Base-by-base conservation (phyloP, 2,113 vertebrate genomes). In the Notiomystis cincta region DNA sequence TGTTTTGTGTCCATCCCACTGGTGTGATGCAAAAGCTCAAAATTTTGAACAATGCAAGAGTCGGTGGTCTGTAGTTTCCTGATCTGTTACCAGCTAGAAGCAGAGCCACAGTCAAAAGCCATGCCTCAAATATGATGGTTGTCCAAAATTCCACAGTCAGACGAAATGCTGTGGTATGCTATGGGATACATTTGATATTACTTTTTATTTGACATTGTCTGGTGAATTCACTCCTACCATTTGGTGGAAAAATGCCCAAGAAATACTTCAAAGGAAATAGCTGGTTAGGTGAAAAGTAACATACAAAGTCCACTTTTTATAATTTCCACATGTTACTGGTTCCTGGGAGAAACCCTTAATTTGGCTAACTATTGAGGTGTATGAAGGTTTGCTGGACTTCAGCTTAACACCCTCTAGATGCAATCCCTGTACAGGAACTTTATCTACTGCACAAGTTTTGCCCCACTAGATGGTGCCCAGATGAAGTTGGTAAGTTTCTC, bases 181-280 rank as follows among this genome's bases (percentile, higher is more conserved):
- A n/a, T n/a, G 9, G 24, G 38, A 21, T 92, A 24, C 16, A 15
- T 67, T 82, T 62, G 28, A 57, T 54, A 7, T 9, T 67, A 20
- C 20, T 45, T 71, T 57, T 73, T 62, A 18, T 75, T 89, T 83
- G 21, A 58, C 2, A 0, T 53, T 73, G 19, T 88, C 79, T 87
- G 67, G 64, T 87, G 28, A 73, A 73, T 67, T 93, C 16, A 73
- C 80, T 90, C 87, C 28, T 69, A 25, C 17, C 19, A 11, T 76
- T 76, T 44, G 8, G 33, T 80, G n/a, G 47, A 54, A 85, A 88
- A 93, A 31, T 4, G 14, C 7, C n/a, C 35, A 82, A 65, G 22
- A 88, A 91, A 42, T 48, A 65, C 31, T 78, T 92, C 67, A 75
- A 84, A 93, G 50, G 57, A 88, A 90, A 51, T 47, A 73, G 8